Evolutionary conservation across 2,113 vertebrate species (phyloP).

Genomic region (Gulo gulo): DNA sequence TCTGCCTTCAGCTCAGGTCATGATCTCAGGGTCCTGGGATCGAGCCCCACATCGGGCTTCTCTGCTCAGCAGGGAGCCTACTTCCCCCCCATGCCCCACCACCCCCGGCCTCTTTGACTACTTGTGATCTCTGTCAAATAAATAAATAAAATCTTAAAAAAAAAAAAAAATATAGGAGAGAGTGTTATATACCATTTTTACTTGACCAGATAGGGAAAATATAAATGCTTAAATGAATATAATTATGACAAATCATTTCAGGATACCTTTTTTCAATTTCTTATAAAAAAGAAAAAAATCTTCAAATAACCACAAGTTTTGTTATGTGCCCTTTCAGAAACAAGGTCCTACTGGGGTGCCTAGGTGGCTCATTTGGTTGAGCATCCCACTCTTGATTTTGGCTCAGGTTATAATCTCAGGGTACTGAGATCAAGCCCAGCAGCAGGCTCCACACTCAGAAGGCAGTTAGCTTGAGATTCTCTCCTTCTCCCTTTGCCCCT

Average conservation of each 20-base stretch:
- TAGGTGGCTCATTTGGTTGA: background rate
- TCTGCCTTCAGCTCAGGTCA: no score
- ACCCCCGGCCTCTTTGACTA: no score
- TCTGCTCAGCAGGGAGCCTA: no score
- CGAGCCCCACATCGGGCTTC: no score
- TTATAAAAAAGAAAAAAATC: background rate
- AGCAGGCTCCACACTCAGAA: background rate
- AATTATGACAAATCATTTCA: constrained; percentile 12
- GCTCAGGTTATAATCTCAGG: background rate
- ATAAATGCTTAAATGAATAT: background rate
- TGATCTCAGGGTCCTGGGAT: no score
- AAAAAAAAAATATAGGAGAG: background rate
- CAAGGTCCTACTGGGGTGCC: background rate
- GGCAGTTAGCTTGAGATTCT: background rate
- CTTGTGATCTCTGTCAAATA: no score
- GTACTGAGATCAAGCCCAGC: background rate
- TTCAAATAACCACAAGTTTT: constrained; percentile 2
- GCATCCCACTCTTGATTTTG: background rate
- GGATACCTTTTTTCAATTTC: background rate
- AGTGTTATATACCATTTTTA: background rate
- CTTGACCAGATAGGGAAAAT: background rate
- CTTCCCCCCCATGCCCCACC: no score
- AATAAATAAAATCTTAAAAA: no score
- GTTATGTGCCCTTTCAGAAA: constrained; percentile 13
- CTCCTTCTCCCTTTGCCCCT: background rate